Base-by-base conservation (phyloP, 2,797 vertebrate genomes). In the Rallus crepitans region DNA sequence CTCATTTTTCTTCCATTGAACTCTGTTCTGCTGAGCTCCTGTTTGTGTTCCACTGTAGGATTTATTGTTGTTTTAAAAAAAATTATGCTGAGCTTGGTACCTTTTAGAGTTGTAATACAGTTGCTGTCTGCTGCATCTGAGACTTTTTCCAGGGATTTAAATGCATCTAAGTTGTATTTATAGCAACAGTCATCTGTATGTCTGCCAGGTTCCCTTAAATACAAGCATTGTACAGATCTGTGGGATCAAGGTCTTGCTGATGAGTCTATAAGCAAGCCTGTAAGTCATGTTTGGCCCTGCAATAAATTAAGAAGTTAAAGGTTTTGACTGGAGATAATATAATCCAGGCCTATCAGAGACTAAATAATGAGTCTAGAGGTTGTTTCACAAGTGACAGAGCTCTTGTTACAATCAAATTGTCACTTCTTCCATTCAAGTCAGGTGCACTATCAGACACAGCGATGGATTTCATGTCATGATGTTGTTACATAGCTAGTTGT, bases 1-100 rank as follows among this genome's bases (percentile, higher is more conserved):
- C 7, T 56, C 1, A 1, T 0, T 75, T 57, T 60, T 30, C 25
- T 24, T 47, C 15, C 9, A 3, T 5, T 33, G 15, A 53, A 14
- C 16, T 59, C 9, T 17, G 2, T 60, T 72, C 4, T 35, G 3
- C 52, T 47, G 25, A 57, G 24, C 11, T 7, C 4, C 16, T 7
- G 21, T 39, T 88, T 6, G 2, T 37, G 3, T 39, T 39, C 7
- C 13, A 4, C 8, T 33, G 24, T 30, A 35, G 16, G 18, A 30
- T 72, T 25, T 25, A 30, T 30, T 20, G 15, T 31, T 2, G 6
- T 23, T 57, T 21, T 18, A 4, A 45, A 19, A 19, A 2, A 7
- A 19, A 4, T 31, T 60, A 52, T 81, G 2, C 39, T 33, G 45
- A 53, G 9, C 2, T 31, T 68, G 5, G 6, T 4, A 4, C 4